These are phyloP conservation scores for Catharus fuscescens DNA, from an alignment of 2,113 vertebrate species.

Conservation along the genomic window DNA sequence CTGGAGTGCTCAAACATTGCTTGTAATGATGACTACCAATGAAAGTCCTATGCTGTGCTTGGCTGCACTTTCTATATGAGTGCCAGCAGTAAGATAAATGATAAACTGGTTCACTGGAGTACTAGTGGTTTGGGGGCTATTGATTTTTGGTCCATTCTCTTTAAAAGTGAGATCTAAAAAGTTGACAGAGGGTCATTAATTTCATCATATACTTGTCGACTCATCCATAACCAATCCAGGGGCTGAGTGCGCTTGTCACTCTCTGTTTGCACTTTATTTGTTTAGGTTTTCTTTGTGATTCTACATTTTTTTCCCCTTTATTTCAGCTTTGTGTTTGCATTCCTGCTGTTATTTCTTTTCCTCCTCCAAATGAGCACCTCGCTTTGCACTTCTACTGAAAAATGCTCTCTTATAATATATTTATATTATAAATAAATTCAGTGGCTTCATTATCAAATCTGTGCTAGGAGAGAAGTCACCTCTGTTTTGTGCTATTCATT, in stretches of 20 bases:
- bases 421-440: neutral
- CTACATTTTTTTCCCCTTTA: slow-evolving; percentile 61
- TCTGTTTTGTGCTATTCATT: slow-evolving; percentile 15
- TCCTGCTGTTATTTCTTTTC: slow-evolving; percentile 28
- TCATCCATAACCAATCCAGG: slow-evolving; percentile 86
- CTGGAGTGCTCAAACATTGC: slow-evolving; percentile 76
- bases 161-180: slow-evolving; percentile 92
- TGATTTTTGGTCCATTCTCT: slow-evolving; percentile 88
- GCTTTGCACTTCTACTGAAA: neutral
- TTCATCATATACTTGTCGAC: slow-evolving; percentile 88
- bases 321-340: slow-evolving; percentile 17
- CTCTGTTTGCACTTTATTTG: slow-evolving; percentile 90
- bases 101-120: slow-evolving; percentile 85
- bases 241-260: slow-evolving; percentile 84
- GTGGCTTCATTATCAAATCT: slow-evolving; percentile 3
- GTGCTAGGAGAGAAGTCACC: neutral
- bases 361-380: neutral
- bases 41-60: slow-evolving; percentile 82
- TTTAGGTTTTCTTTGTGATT: slow-evolving; percentile 83
- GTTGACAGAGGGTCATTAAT: slow-evolving; percentile 91
- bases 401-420: neutral
- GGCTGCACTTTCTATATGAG: slow-evolving; percentile 85
- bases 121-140: slow-evolving; percentile 87
- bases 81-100: slow-evolving; percentile 88
- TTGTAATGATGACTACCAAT: slow-evolving; percentile 79